Conservation (phyloP, 1,140 invertebrate genomes). For the Rhagoletis zephyria region DNA sequence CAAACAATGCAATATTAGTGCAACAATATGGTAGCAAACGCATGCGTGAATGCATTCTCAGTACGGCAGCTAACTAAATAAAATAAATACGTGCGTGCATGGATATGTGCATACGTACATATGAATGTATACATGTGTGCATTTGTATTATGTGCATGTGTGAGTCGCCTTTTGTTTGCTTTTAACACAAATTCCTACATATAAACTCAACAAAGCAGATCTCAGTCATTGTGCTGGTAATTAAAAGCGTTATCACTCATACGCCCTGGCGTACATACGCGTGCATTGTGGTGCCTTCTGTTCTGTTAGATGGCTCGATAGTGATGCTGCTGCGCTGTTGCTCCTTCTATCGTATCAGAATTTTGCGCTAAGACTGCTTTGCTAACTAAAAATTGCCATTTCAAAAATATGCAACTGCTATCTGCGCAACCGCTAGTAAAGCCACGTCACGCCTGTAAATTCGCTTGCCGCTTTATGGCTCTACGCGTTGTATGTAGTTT, state of each 20-base stretch:
- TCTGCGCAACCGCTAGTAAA: neutral
- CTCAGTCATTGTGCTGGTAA: neutral
- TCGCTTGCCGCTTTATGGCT: neutral
- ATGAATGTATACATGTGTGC: neutral
- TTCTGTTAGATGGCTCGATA: neutral
- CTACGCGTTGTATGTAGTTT: neutral
- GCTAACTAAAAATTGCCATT: conserved; percentile 8
- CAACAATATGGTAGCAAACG: neutral
- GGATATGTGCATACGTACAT: too few species aligned
- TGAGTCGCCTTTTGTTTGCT: neutral
- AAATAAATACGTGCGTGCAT: too few species aligned
- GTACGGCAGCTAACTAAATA: too few species aligned
- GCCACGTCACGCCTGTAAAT: neutral
- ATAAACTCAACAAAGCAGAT: neutral
- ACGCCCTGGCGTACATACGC: neutral
- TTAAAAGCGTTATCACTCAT: conserved; percentile 27
- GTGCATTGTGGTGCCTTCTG: neutral
- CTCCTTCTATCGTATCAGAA: neutral
- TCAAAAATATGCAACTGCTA: neutral
- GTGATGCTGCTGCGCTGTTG: too few species aligned
- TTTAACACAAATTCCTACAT: neutral
- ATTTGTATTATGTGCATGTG: too few species aligned
- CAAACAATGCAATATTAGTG: neutral
- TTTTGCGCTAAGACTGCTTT: neutral
- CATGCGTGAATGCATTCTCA: neutral